A percentile compares a stretch with the other conserved stretches of the same genome.
Evolutionary conservation across 2,888 invertebrate species (phyloP).

Genomic region (Polyploca ridens): DNA sequence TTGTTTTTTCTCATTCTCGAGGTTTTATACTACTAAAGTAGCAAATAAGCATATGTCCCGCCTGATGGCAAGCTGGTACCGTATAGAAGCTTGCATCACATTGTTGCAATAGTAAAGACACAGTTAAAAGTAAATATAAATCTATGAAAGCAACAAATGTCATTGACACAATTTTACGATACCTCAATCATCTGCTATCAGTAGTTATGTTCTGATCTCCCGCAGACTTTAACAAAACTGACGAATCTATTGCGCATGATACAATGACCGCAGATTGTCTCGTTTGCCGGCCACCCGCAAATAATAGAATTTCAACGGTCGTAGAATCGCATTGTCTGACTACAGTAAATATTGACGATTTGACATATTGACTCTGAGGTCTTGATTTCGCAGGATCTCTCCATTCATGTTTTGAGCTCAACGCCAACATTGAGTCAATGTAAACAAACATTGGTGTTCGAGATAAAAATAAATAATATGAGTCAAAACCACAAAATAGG

Average conservation of each 20-base stretch:
- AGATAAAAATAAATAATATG: neutral
- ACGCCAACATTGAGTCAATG: conserved; percentile 30
- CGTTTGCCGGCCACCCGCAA: conserved; percentile 71
- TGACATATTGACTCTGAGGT: conserved; percentile 60
- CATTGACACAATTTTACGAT: conserved; percentile 19
- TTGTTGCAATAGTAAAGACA: neutral
- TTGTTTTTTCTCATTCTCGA: no score
- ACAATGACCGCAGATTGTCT: conserved; percentile 45
- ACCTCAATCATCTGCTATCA: conserved; percentile 17
- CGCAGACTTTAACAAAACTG: conserved; percentile 57
- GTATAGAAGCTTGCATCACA: no score
- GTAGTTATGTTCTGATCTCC: conserved; percentile 38
- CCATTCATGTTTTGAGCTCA: conserved; percentile 44
- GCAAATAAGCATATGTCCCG: no score
- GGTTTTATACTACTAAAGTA: no score
- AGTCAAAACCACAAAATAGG: neutral
- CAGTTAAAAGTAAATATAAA: neutral
- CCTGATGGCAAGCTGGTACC: no score
- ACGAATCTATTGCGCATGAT: conserved; percentile 64
- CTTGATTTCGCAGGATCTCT: conserved; percentile 48
- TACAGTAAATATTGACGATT: conserved; percentile 55
- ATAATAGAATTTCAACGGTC: conserved; percentile 52
- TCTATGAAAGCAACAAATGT: conserved; percentile 21
- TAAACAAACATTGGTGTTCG: conserved; percentile 27
- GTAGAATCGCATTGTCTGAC: conserved; percentile 57